phyloP scores from a whole-genome alignment of 2,888 invertebrate species.

The Lepeophtheirus nordmannii region DNA sequence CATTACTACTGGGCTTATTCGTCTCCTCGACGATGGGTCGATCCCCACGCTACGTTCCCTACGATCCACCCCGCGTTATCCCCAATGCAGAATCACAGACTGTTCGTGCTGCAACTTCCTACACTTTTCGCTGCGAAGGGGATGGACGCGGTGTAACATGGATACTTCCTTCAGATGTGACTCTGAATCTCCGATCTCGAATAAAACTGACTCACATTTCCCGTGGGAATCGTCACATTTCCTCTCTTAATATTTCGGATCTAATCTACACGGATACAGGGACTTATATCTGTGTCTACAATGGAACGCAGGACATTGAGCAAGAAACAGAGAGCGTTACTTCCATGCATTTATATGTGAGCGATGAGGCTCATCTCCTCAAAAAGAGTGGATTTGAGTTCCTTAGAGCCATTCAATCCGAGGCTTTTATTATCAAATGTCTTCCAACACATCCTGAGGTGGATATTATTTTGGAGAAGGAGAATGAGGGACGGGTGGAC shows the following conservation, averaged over 20 bases:
- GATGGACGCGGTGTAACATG: conserved; percentile 10
- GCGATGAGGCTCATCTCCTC: conserved; percentile 7
- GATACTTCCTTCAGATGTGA: conserved; percentile 4
- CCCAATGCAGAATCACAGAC: not conserved
- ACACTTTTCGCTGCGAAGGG: conserved; percentile 12
- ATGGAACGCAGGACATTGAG: conserved; percentile 3
- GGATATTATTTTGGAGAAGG: conserved; percentile 4
- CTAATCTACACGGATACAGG: conserved; percentile 18
- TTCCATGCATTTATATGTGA: conserved; percentile 12
- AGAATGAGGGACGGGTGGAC: not conserved
- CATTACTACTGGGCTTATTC: not conserved
- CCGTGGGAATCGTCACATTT: not conserved
- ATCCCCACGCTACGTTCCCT: conserved; percentile 1
- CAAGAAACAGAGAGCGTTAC: conserved; percentile 3
- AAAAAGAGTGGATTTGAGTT: conserved; percentile 18
- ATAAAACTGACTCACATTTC: not conserved
- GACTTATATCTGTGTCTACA: conserved; percentile 16
- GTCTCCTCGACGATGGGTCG: not conserved
- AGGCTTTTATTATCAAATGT: conserved; percentile 9
- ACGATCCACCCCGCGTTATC: conserved; percentile 10
- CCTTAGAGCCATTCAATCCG: conserved; percentile 12
- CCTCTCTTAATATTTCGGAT: conserved; percentile 3
- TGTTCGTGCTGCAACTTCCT: not conserved
- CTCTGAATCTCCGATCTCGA: not conserved
- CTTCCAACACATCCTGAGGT: conserved; percentile 18